Conservation (phyloP, 2,113 vertebrate genomes). For the Monopterus albus region DNA sequence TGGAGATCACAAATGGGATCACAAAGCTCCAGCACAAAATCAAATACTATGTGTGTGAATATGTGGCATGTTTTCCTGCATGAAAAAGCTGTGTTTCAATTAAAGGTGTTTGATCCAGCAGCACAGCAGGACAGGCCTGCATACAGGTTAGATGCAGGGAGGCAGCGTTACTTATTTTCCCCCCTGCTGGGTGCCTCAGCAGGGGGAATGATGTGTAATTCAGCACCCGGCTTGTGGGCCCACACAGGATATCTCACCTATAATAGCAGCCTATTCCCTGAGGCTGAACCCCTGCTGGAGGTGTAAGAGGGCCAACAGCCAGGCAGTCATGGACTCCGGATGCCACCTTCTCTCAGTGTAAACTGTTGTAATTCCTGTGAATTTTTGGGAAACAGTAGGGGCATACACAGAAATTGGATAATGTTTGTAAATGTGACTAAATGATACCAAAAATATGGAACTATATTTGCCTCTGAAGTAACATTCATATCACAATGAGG, state of each 20-base stretch:
- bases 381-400: not conserved
- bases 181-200: constrained; percentile 37
- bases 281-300: constrained; percentile 51
- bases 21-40: no score
- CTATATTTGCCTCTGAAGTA: not conserved
- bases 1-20: no score
- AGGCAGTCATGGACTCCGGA: constrained; percentile 11
- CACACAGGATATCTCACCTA: constrained; percentile 74
- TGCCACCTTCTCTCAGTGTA: not conserved
- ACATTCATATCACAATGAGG: not conserved
- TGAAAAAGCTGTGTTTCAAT: constrained; percentile 63
- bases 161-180: constrained; percentile 29
- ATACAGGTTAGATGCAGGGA: constrained; percentile 38
- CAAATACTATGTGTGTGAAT: not conserved
- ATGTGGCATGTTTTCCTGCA: constrained; percentile 29
- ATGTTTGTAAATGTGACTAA: not conserved
- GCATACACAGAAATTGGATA: not conserved
- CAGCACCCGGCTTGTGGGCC: constrained; percentile 60
- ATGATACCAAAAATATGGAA: not conserved
- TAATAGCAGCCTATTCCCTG: constrained; percentile 58
- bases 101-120: constrained; percentile 65
- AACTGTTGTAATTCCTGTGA: not conserved
- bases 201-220: constrained; percentile 67
- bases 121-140: constrained; percentile 21
- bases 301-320: constrained; percentile 50